Base-by-base conservation (phyloP, 2,113 vertebrate genomes). In the Ptilorrhoa leucosticta region DNA sequence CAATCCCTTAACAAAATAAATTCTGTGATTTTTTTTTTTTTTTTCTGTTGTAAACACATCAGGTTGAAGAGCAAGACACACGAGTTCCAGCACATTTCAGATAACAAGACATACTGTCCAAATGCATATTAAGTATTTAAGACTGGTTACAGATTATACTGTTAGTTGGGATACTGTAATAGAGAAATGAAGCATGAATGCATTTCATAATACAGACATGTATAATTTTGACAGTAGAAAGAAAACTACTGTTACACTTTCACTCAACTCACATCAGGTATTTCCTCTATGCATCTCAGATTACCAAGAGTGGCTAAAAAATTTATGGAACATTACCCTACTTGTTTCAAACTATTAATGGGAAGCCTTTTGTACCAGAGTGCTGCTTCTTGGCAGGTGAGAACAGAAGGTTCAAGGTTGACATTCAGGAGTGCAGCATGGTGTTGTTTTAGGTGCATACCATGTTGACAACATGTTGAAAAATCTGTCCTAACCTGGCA, bases 161-260 rank as follows among this genome's bases (percentile, higher is more conserved):
- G 10, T 79, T 91, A 82, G 79, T 40, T 92, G 63, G 57, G 65
- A 83, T 85, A 78, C 63, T 77, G 63, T 45, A 89, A 78, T 31
- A 93, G 73, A 83, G 70, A 92, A 95, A 93, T 81, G 87, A 95
- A 65, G 80, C 92, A 76, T 90, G 75, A 92, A 83, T 78, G 50
- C 50, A 23, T 76, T 96, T 94, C 27, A 10, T 77, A 84, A 91
- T 63, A 89, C 0, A 94, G 80, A 65, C 42, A 24, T 44, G 61
- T 72, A 44, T 66, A 91, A 91, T 79, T 86, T 87, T 88, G 79
- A 90, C 66, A 93, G 63, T 56, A 75, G 77, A 77, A 94, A 51
- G 45, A 76, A 87, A 85, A 79, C 78, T 60, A 66, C 82, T 44
- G 44, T 48, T 93, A 87, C 39, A 26, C 57, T 87, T 53, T 84